Evolutionary conservation across 2,113 vertebrate species (phyloP).

Genomic region (Corydoras maculifer): DNA sequence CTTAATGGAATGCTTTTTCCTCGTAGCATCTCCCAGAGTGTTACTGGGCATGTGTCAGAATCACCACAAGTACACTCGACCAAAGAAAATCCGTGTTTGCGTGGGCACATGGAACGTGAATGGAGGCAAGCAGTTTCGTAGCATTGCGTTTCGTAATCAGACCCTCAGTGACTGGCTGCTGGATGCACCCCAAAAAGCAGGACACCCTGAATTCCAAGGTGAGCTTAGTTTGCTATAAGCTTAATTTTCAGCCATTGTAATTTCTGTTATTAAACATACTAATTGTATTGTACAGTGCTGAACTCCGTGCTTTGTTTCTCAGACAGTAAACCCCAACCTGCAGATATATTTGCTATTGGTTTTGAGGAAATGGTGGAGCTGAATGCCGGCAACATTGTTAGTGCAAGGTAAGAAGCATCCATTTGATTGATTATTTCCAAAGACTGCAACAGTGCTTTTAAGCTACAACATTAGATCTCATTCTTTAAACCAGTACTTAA

Average conservation of each 20-base stretch:
- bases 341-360: conserved; percentile 95
- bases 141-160: conserved; percentile 95
- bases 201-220: conserved; percentile 90
- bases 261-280: background rate
- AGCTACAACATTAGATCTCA: too few species aligned
- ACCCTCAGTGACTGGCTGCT: conserved; percentile 97
- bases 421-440: too few species aligned
- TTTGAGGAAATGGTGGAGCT: conserved; percentile 99
- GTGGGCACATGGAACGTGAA: conserved; percentile 96
- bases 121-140: conserved; percentile 93
- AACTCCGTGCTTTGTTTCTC: conserved; percentile 15
- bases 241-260: background rate
- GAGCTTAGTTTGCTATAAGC: conserved; percentile 8
- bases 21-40: conserved; percentile 86
- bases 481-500: too few species aligned
- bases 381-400: conserved; percentile 98
- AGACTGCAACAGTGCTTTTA: too few species aligned
- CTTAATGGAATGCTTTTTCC: conserved; percentile 23
- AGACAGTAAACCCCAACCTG: conserved; percentile 83
- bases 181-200: conserved; percentile 85
- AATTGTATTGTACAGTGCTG: background rate
- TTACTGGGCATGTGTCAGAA: conserved; percentile 93
- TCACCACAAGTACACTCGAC: conserved; percentile 86
- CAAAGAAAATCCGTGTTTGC: conserved; percentile 83
- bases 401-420: conserved; percentile 74